Conservation (phyloP, 1,140 invertebrate species). For the Aphis gossypii region DNA sequence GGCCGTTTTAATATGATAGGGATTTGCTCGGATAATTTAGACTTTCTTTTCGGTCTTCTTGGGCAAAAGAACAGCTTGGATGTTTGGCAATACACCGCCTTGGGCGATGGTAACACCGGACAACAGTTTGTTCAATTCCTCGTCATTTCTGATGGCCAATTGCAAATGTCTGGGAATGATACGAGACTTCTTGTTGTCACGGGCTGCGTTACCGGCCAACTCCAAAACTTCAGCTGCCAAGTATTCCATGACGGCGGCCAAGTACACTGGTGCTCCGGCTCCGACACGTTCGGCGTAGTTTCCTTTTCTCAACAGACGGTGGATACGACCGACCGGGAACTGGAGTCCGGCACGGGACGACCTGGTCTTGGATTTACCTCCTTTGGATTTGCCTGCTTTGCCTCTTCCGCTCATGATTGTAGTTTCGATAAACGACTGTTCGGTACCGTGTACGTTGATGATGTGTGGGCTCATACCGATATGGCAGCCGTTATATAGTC, state of each 20-base stretch:
- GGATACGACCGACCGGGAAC: conserved; percentile 77
- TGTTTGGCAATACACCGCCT: conserved; percentile 83
- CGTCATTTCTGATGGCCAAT: too few species aligned
- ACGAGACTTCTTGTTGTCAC: too few species aligned
- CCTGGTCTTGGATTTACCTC: conserved; percentile 62
- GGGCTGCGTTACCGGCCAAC: conserved; percentile 67
- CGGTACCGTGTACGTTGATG: too few species aligned
- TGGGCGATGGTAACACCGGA: conserved; percentile 74
- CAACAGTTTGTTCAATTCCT: too few species aligned
- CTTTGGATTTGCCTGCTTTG: conserved; percentile 68
- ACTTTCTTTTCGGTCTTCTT: conserved; percentile 69
- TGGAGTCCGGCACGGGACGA: conserved; percentile 74
- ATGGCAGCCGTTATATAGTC: too few species aligned
- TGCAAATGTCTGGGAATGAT: too few species aligned
- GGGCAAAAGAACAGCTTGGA: conserved; percentile 76
- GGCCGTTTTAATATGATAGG: too few species aligned
- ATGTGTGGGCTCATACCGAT: too few species aligned
- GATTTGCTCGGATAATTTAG: too few species aligned
- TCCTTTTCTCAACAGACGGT: conserved; percentile 74
- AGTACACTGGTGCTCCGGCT: conserved; percentile 74
- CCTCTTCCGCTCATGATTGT: conserved; percentile 64
- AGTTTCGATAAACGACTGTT: too few species aligned
- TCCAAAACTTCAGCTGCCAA: conserved; percentile 72
- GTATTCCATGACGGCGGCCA: conserved; percentile 73
- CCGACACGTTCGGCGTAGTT: conserved; percentile 77